Conservation (phyloP, 2,888 invertebrate genomes). For the Drepanosiphum platanoidis region DNA sequence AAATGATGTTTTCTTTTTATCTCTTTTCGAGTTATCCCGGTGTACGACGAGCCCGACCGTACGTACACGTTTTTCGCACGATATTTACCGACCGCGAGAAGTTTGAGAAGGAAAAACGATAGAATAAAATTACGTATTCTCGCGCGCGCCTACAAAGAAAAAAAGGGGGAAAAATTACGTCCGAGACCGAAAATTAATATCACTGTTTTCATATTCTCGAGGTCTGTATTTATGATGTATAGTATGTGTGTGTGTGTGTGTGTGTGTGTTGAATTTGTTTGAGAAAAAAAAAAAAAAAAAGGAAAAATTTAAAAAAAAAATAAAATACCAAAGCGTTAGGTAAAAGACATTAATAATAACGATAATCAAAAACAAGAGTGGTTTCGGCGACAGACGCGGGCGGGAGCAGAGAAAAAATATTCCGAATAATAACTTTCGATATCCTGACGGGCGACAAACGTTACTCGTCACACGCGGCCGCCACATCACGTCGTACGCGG, state of each 20-base stretch:
- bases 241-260: not conserved
- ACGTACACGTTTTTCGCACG: not conserved
- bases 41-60: not conserved
- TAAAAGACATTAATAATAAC: not conserved
- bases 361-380: not conserved
- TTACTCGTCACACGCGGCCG: not conserved
- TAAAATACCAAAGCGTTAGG: not conserved
- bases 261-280: not conserved
- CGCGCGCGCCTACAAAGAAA: not conserved
- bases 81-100: not conserved
- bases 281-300: not conserved
- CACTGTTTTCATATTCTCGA: not conserved
- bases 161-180: too few relatives aligned
- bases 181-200: not conserved
- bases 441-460: too few relatives aligned
- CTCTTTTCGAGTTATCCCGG: not conserved
- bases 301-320: slow-evolving; percentile 1
- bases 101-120: too few relatives aligned
- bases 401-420: not conserved
- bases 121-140: slow-evolving; percentile 1
- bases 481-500: not conserved
- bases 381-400: not conserved
- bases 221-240: not conserved
- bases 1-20: not conserved
- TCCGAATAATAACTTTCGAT: not conserved